These are phyloP conservation scores for Entosphenus tridentatus DNA, from an alignment of 2,113 vertebrate genomes.

Conservation along the genomic window DNA sequence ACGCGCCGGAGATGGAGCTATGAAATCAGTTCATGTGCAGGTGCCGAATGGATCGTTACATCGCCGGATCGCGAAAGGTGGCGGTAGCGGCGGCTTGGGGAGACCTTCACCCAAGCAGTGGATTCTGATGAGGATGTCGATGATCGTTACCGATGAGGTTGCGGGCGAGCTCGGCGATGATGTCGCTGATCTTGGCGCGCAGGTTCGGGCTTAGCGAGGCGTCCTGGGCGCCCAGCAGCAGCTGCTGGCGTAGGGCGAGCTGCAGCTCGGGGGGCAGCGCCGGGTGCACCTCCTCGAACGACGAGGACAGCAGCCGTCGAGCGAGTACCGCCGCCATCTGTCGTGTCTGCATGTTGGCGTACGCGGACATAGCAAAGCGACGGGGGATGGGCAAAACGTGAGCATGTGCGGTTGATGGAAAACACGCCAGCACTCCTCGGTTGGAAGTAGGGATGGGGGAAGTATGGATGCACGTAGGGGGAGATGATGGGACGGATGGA, in stretches of 20 bases:
- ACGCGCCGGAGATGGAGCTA: not conserved
- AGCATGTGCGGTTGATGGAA: no score
- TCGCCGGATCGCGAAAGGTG: not conserved
- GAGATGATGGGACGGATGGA: no score
- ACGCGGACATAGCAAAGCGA: no score
- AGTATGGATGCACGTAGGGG: no score
- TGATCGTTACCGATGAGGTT: constrained; percentile 57
- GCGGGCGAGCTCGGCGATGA: constrained; percentile 71
- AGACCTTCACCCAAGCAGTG: not conserved
- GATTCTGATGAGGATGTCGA: not conserved
- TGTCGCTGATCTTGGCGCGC: constrained; percentile 84
- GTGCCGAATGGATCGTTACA: not conserved
- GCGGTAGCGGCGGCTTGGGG: not conserved
- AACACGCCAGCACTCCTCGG: no score
- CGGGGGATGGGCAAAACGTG: no score
- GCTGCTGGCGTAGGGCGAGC: constrained; percentile 57
- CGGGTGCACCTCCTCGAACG: constrained; percentile 87
- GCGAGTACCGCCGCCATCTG: constrained; percentile 92
- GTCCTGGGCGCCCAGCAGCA: constrained; percentile 62
- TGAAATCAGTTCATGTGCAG: not conserved
- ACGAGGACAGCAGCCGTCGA: constrained; percentile 67
- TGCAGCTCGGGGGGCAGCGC: constrained; percentile 54
- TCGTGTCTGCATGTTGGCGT: constrained; percentile 31
- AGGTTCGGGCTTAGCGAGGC: constrained; percentile 51
- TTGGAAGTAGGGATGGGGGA: no score